A percentile compares a stretch with the other conserved stretches of the same genome.
These are phyloP conservation scores for Trachelus stipa DNA, from an alignment of 2,888 invertebrate genomes.

Conservation along the genomic window DNA sequence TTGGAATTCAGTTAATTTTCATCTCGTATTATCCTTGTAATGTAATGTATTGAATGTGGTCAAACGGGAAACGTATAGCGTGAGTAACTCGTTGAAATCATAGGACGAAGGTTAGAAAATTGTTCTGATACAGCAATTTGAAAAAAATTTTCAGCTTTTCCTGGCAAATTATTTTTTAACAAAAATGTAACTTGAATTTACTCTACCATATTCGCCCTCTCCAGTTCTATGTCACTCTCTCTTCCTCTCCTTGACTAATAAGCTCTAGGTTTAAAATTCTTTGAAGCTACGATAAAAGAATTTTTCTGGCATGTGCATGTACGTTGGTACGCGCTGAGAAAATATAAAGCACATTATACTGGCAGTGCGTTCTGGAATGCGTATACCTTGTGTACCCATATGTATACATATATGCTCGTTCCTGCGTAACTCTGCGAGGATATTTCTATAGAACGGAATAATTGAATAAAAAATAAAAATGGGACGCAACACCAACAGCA, in stretches of 20 bases:
- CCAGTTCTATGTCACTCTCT: neutral
- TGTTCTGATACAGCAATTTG: neutral
- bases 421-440: neutral
- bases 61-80: neutral
- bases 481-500: neutral
- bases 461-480: constrained; percentile 10
- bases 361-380: neutral
- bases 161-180: neutral
- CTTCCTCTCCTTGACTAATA: neutral
- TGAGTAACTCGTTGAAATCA: neutral
- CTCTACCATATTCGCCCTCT: neutral
- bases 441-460: constrained; percentile 5
- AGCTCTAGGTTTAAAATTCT: neutral
- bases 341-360: neutral
- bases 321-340: neutral
- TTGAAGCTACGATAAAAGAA: neutral
- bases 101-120: neutral
- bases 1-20: neutral
- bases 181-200: neutral
- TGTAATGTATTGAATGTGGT: neutral
- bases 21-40: neutral
- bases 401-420: neutral
- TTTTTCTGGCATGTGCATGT: neutral
- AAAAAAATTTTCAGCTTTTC: neutral
- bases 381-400: neutral